Conservation (phyloP, 2,113 vertebrate species). For the Sterrhoptilus dennistouni region DNA sequence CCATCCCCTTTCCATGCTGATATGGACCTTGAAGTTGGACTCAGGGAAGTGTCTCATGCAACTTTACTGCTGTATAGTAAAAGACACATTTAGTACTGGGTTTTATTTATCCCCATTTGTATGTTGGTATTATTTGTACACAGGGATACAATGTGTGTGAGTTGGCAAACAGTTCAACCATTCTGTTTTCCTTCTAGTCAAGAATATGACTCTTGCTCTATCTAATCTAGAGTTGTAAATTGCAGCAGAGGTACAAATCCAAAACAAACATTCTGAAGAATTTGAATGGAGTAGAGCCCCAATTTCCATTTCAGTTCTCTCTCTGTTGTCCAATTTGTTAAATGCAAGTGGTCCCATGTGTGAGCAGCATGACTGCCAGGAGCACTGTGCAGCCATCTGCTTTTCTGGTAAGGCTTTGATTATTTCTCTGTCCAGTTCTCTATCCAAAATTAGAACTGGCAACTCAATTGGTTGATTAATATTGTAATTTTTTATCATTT, state of each 20-base stretch:
- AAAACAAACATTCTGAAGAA: slow-evolving; percentile 63
- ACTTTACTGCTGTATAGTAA: neutral
- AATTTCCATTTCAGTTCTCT: slow-evolving; percentile 57
- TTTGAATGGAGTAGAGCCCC: slow-evolving; percentile 49
- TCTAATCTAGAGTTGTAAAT: slow-evolving; percentile 64
- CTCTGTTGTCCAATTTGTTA: slow-evolving; percentile 63
- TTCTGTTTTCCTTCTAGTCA: slow-evolving; percentile 46
- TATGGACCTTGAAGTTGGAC: neutral
- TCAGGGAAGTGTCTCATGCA: neutral
- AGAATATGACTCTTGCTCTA: slow-evolving; percentile 48
- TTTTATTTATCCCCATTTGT: slow-evolving; percentile 8
- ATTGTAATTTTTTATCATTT: slow-evolving; percentile 38
- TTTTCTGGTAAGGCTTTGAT: slow-evolving; percentile 59
- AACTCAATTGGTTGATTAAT: slow-evolving; percentile 21
- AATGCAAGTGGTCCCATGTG: slow-evolving; percentile 60
- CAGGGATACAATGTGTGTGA: slow-evolving; percentile 6
- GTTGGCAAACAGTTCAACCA: neutral
- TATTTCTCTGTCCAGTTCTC: slow-evolving; percentile 51
- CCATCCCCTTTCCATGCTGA: neutral
- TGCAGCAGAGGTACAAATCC: slow-evolving; percentile 51
- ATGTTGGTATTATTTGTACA: slow-evolving; percentile 16
- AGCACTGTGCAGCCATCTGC: slow-evolving; percentile 57
- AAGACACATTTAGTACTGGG: neutral
- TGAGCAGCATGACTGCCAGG: slow-evolving; percentile 36
- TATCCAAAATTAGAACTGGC: slow-evolving; percentile 55